Evolutionary conservation across 1,140 invertebrate genomes (phyloP).

Genomic region (Cydia splendana): DNA sequence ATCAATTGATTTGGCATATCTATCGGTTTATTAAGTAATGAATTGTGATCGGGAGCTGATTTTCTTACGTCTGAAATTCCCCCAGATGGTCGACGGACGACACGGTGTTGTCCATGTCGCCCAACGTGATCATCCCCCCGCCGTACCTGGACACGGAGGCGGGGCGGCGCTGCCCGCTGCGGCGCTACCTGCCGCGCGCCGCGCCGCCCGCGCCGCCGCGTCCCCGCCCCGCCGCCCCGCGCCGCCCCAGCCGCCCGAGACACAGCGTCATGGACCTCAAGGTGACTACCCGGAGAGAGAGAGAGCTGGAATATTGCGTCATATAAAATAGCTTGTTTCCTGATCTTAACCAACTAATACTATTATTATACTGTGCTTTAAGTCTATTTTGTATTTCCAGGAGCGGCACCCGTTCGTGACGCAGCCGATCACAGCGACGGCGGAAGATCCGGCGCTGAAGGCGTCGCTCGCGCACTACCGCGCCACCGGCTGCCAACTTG

Average conservation of each 20-base stretch:
- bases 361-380: no score
- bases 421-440: conserved; percentile 83
- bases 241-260: conserved; percentile 75
- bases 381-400: conserved; percentile 41
- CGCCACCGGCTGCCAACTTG: conserved; percentile 88
- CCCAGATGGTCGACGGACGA: conserved; percentile 74
- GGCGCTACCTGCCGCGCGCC: conserved; percentile 89
- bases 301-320: no score
- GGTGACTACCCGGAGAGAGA: conserved; percentile 11
- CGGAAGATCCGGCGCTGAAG: conserved; percentile 85
- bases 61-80: neutral
- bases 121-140: conserved; percentile 90
- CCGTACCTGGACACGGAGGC: conserved; percentile 94
- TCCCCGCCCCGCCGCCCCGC: conserved; percentile 73
- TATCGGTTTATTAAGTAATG: no score
- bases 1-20: no score
- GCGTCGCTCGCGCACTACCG: conserved; percentile 91
- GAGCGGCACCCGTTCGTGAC: conserved; percentile 87
- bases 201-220: conserved; percentile 80
- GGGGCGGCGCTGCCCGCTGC: conserved; percentile 88
- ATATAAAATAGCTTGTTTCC: neutral
- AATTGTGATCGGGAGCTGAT: neutral
- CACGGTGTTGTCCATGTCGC: conserved; percentile 88
- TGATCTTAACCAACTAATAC: no score
- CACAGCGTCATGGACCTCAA: conserved; percentile 39